These are phyloP conservation scores for Euura saliciscinereae DNA, from an alignment of 1,140 invertebrate genomes.

Conservation along the genomic window DNA sequence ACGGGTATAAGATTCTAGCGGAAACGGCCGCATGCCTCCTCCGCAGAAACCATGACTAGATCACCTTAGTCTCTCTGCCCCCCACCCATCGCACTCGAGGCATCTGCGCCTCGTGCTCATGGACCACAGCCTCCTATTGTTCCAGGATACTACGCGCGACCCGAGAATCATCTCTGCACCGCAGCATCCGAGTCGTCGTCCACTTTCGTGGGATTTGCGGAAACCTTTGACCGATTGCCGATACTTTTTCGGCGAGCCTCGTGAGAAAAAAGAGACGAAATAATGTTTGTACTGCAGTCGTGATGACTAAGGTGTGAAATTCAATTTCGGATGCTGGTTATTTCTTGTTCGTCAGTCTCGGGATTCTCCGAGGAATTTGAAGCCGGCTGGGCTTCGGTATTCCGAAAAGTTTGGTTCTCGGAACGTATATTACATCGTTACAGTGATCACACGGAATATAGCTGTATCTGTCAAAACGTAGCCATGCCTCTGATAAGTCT, in stretches of 20 bases:
- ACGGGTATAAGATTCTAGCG: conserved; percentile 21
- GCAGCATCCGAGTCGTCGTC: neutral
- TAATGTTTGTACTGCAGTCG: too few relatives aligned
- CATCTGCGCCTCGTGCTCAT: conserved; percentile 24
- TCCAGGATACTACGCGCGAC: conserved; percentile 31
- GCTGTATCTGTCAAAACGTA: conserved; percentile 7
- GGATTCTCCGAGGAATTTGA: too few relatives aligned
- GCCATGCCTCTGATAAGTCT: neutral
- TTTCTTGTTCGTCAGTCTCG: too few relatives aligned
- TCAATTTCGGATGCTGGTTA: too few relatives aligned
- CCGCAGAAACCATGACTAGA: conserved; percentile 44
- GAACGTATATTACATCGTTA: too few relatives aligned
- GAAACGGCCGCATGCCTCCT: conserved; percentile 39
- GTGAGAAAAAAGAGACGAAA: too few relatives aligned
- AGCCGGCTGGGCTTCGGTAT: neutral
- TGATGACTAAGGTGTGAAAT: too few relatives aligned
- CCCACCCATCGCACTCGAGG: conserved; percentile 19
- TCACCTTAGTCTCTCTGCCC: conserved; percentile 28
- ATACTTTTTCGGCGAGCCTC: too few relatives aligned
- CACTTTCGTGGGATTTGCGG: neutral
- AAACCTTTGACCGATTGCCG: too few relatives aligned
- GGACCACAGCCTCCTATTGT: conserved; percentile 42
- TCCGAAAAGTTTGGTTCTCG: neutral
- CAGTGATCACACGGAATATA: neutral
- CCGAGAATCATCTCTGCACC: conserved; percentile 31